phyloP scores from a whole-genome alignment of 1,140 invertebrate genomes.

The Phocides pigmalion region DNA sequence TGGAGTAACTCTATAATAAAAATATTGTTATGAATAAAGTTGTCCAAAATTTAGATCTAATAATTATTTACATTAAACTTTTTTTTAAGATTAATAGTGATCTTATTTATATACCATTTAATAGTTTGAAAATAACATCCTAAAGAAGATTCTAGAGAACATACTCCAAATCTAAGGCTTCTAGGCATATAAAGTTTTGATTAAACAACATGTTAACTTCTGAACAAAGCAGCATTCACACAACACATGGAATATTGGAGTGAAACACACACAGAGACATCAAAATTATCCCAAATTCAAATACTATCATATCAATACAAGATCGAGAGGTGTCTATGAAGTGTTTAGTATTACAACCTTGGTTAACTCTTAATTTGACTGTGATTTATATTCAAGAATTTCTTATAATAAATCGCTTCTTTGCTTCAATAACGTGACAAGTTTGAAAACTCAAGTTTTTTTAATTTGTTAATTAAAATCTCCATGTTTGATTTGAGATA shows the following conservation, averaged over 20 bases:
- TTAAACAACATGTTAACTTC: conserved; percentile 48
- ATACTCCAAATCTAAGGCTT: conserved; percentile 33
- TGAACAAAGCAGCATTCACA: conserved; percentile 67
- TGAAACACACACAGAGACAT: conserved; percentile 70
- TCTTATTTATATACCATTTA: conserved; percentile 31
- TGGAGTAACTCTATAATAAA: conserved; percentile 32
- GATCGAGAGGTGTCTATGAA: conserved; percentile 36
- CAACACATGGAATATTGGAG: conserved; percentile 72
- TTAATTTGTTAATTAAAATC: too few species aligned
- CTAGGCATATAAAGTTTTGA: conserved; percentile 20
- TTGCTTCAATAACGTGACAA: too few species aligned
- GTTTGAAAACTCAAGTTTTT: too few species aligned
- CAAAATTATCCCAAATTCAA: conserved; percentile 55
- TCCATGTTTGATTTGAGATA: too few species aligned
- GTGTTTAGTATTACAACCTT: background rate
- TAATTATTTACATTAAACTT: conserved; percentile 32
- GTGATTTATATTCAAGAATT: too few species aligned
- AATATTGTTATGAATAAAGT: conserved; percentile 36
- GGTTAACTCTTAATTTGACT: too few species aligned
- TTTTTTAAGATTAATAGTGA: conserved; percentile 25
- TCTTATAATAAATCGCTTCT: too few species aligned
- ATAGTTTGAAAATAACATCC: conserved; percentile 32
- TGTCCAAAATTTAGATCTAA: conserved; percentile 36
- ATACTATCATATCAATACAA: conserved; percentile 58
- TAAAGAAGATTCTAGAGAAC: conserved; percentile 27